Percentiles rank a stretch among this genome's conserved stretches.
These are phyloP conservation scores for Dolichomitus sp. DNA, from an alignment of 2,888 invertebrate species.

Conservation along the genomic window DNA sequence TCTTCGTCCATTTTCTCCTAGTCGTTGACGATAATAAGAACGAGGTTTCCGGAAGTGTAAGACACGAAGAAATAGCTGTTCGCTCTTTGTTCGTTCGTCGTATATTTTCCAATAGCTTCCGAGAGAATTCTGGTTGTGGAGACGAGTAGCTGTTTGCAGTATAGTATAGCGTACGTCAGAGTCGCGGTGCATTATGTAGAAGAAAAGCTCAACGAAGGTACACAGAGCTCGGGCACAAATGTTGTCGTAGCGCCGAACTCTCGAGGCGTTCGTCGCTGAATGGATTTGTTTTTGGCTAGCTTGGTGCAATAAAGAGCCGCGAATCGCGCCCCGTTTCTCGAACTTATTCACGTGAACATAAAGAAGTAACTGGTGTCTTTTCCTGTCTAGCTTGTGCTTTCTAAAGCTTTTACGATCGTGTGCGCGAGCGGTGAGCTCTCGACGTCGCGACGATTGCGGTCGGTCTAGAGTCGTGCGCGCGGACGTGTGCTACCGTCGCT, in stretches of 20 bases:
- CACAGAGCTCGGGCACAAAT: slow-evolving; percentile 34
- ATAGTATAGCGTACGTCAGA: slow-evolving; percentile 32
- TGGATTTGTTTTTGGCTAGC: slow-evolving; percentile 76
- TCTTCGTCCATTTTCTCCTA: slow-evolving; percentile 34
- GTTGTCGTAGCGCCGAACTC: slow-evolving; percentile 56
- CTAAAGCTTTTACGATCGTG: slow-evolving; percentile 67
- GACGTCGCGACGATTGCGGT: slow-evolving; percentile 62
- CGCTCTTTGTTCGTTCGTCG: slow-evolving; percentile 59
- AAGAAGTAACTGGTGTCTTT: slow-evolving; percentile 73
- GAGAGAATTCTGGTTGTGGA: neutral
- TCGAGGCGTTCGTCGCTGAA: slow-evolving; percentile 68
- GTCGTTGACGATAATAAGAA: slow-evolving; percentile 61
- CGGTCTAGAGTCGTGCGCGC: slow-evolving; percentile 36
- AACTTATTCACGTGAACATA: slow-evolving; percentile 73
- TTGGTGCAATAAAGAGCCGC: slow-evolving; percentile 70
- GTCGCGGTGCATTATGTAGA: slow-evolving; percentile 37
- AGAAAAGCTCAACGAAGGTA: slow-evolving; percentile 30
- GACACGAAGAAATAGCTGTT: slow-evolving; percentile 63
- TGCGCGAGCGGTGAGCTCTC: slow-evolving; percentile 28
- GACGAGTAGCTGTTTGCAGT: slow-evolving; percentile 11
- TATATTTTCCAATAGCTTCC: slow-evolving; percentile 48
- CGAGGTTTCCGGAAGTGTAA: slow-evolving; percentile 60
- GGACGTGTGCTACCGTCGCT: slow-evolving; percentile 28
- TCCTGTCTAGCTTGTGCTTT: slow-evolving; percentile 68
- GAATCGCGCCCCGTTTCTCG: slow-evolving; percentile 53